Base-by-base conservation (phyloP, 2,113 vertebrate genomes). In the Chionis minor region DNA sequence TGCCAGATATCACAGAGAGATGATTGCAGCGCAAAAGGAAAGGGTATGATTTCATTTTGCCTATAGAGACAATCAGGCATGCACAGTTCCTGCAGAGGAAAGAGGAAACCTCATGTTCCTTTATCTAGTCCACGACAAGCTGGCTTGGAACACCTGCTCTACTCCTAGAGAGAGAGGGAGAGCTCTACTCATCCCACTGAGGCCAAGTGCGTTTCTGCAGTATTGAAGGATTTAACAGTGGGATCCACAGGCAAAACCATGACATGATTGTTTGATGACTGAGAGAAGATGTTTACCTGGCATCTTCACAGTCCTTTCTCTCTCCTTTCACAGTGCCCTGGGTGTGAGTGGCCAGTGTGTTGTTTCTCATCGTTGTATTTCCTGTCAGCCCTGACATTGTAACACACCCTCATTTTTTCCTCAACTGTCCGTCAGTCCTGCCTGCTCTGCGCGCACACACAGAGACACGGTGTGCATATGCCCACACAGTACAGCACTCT, bases 401-500 rank as follows among this genome's bases (percentile, higher is more conserved):
- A 38, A 38, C 30, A n/a, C 5, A 4, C 28, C 22, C 30, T 35
- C 38, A 16, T 15, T 33, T 40, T 56, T 47, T 45, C 38, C 33
- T 65, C 26, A 11, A 8, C 38, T 70, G 51, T 23, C n/a, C 35
- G 14, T 16, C 40, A 66, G 62, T 27, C 51, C 51, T 75, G 26
- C 19, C 26, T 24, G 45, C 49, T 47, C 38, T 65, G 38, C 15
- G 4, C 14, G 9, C 16, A 10, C 6, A 12, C 24, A 38, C 23
- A 42, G 3, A 4, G 17, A 12, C 2, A 2, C 32, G 1, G n/a
- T 10, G 23, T n/a, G 16, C 22, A 10, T 15, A 2, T 9, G 0
- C 27, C 44, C 35, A 49, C 58, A 16, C 7, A 24, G 40, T 40
- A 47, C 8, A 54, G 26, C 32, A 18, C 35, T 67, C 23, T 59